These are phyloP conservation scores for Thunnus maccoyii DNA, from an alignment of 2,113 vertebrate genomes.

Conservation along the genomic window DNA sequence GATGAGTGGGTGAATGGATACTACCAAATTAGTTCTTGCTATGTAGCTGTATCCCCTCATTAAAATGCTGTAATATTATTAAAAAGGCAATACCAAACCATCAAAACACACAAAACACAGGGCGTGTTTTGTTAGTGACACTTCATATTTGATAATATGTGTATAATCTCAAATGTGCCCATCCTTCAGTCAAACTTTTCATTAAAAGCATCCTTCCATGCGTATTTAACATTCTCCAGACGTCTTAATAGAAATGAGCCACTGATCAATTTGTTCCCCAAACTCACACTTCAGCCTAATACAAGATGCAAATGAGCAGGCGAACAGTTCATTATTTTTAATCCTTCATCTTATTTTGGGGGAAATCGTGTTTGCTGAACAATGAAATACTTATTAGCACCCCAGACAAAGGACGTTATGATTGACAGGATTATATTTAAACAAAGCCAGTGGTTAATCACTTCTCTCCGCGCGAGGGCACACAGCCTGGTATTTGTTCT, in stretches of 20 bases:
- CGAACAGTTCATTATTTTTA: slow-evolving; percentile 77
- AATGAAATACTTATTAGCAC: slow-evolving; percentile 79
- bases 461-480: slow-evolving; percentile 65
- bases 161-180: background rate
- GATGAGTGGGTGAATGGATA: background rate
- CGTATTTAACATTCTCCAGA: slow-evolving; percentile 16
- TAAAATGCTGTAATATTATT: background rate
- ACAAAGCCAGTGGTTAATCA: slow-evolving; percentile 79
- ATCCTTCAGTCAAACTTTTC: slow-evolving; percentile 9
- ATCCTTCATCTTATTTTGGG: slow-evolving; percentile 77
- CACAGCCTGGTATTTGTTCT: slow-evolving; percentile 69
- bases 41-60: background rate
- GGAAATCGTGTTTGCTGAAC: slow-evolving; percentile 80
- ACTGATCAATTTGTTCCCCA: slow-evolving; percentile 58
- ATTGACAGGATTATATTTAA: slow-evolving; percentile 81
- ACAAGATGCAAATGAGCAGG: slow-evolving; percentile 61
- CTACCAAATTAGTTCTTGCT: background rate
- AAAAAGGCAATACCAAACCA: background rate
- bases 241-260: slow-evolving; percentile 46
- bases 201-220: background rate
- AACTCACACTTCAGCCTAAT: slow-evolving; percentile 37
- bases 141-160: background rate
- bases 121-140: background rate
- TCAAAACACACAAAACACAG: background rate
- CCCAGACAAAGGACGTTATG: slow-evolving; percentile 71